phyloP scores from a whole-genome alignment of 1,140 invertebrate genomes.

The Tetragnatha versicolor region DNA sequence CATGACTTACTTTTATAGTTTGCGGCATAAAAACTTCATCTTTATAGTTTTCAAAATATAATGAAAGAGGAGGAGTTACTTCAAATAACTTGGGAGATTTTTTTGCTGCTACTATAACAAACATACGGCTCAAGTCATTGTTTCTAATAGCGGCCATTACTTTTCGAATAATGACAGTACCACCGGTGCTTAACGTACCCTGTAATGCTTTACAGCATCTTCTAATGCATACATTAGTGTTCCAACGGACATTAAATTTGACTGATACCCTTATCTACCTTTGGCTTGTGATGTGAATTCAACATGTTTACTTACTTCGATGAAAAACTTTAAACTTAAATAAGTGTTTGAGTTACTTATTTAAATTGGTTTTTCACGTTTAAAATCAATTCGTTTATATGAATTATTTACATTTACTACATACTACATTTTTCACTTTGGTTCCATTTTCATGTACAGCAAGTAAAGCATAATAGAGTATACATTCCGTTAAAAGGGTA shows the following conservation, averaged over 20 bases:
- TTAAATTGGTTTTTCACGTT: too few species aligned
- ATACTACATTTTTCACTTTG: too few species aligned
- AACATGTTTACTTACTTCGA: too few species aligned
- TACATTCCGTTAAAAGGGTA: too few species aligned
- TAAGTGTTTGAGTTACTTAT: too few species aligned
- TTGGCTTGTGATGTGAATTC: background rate
- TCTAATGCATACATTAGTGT: constrained; percentile 1
- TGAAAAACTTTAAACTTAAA: too few species aligned
- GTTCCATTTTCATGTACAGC: too few species aligned
- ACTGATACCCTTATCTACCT: constrained; percentile 2
- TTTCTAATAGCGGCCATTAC: constrained; percentile 38
- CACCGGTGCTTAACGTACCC: constrained; percentile 8
- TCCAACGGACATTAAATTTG: constrained; percentile 11
- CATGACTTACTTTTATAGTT: constrained; percentile 43
- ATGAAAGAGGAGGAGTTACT: constrained; percentile 37
- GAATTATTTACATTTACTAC: too few species aligned
- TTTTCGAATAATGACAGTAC: background rate
- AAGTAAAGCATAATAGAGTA: too few species aligned
- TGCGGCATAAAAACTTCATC: constrained; percentile 36
- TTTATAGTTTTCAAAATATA: constrained; percentile 40
- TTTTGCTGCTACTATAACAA: constrained; percentile 17
- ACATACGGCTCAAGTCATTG: constrained; percentile 24
- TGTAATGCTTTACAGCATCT: background rate
- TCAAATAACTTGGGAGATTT: background rate
- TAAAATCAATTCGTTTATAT: too few species aligned